A percentile compares a stretch with the other conserved stretches of the same genome.
Conservation (phyloP, 2,888 invertebrate genomes). For the Tridacna gigas region DNA sequence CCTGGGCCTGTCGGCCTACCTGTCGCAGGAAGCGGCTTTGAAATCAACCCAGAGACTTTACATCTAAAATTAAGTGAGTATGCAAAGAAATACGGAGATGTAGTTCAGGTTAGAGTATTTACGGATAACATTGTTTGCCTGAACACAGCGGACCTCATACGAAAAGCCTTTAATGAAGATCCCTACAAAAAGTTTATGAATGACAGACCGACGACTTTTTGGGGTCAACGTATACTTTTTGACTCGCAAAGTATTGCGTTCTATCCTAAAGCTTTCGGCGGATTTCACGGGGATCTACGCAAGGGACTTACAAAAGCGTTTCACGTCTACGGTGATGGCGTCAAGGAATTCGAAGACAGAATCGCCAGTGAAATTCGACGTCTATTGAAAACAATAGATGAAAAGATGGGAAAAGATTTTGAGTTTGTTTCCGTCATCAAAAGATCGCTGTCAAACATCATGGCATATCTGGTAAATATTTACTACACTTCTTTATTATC, state of each 20-base stretch:
- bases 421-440: slow-evolving; percentile 17
- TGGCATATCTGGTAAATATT: slow-evolving; percentile 25
- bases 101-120: slow-evolving; percentile 33
- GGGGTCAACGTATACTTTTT: slow-evolving; percentile 30
- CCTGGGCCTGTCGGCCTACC: slow-evolving; percentile 43
- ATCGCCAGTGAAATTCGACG: neutral
- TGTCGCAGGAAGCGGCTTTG: slow-evolving; percentile 26
- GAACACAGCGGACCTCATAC: slow-evolving; percentile 25
- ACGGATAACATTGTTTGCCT: slow-evolving; percentile 27
- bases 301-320: slow-evolving; percentile 20
- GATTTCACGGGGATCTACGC: slow-evolving; percentile 21
- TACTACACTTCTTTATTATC: no score
- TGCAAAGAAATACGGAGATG: slow-evolving; percentile 32
- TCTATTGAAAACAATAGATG: neutral
- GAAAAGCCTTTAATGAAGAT: slow-evolving; percentile 31
- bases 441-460: slow-evolving; percentile 25
- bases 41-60: slow-evolving; percentile 22
- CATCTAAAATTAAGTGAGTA: slow-evolving; percentile 23
- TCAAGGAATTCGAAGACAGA: slow-evolving; percentile 29
- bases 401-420: neutral
- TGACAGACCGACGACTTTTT: slow-evolving; percentile 37
- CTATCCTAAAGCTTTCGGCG: slow-evolving; percentile 15
- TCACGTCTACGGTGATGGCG: slow-evolving; percentile 36
- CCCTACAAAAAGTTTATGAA: slow-evolving; percentile 29
- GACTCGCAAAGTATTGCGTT: slow-evolving; percentile 27